phyloP scores from a whole-genome alignment of 1,140 invertebrate species.

The Paralvinella palmiformis region DNA sequence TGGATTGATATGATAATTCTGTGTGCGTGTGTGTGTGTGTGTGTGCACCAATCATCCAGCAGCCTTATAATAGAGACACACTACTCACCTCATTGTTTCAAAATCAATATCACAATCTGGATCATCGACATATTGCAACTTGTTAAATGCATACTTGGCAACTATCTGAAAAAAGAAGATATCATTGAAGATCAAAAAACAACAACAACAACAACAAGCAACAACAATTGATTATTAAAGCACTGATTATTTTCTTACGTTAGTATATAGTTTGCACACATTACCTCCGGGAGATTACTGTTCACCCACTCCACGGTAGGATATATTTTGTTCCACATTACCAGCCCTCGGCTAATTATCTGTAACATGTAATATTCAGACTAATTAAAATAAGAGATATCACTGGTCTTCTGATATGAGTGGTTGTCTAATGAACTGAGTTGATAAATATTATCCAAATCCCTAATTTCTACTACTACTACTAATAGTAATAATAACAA shows the following conservation, averaged over 20 bases:
- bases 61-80: background rate
- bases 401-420: background rate
- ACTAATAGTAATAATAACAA: too few relatives aligned
- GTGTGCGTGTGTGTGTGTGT: background rate
- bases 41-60: background rate
- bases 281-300: slow-evolving; percentile 64
- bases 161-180: slow-evolving; percentile 56
- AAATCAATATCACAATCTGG: slow-evolving; percentile 66
- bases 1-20: background rate
- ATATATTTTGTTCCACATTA: slow-evolving; percentile 79
- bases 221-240: too few relatives aligned
- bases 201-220: too few relatives aligned
- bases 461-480: too few relatives aligned
- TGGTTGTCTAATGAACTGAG: background rate
- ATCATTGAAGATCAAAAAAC: too few relatives aligned
- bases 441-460: too few relatives aligned
- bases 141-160: slow-evolving; percentile 48
- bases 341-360: slow-evolving; percentile 55
- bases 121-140: slow-evolving; percentile 27
- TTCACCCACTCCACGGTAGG: slow-evolving; percentile 80
- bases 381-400: too few relatives aligned
- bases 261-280: background rate
- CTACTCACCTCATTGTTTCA: slow-evolving; percentile 84
- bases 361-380: too few relatives aligned
- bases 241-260: too few relatives aligned